Base-by-base conservation (phyloP, 2,888 invertebrate species). In the Conchocele bisecta region DNA sequence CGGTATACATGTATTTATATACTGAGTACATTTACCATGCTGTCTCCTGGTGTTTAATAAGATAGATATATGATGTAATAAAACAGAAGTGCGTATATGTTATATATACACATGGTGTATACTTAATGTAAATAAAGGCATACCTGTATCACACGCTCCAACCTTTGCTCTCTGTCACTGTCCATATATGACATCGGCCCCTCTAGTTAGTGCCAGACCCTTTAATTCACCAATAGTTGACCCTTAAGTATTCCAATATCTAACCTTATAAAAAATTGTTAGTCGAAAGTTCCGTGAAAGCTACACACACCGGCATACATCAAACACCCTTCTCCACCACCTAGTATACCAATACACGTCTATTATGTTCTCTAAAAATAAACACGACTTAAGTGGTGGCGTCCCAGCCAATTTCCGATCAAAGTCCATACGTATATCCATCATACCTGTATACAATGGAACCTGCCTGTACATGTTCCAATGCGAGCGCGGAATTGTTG, bases 141-240 rank as follows among this genome's bases (percentile, higher is more conserved):
- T 63, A 88, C 88, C 88, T 88, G 88, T 63, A 88, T 88, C 46
- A 88, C 86, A 69, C 83, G 79, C 73, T 88, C 88, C 58, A 88
- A 64, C 57, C 86, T 80, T 58, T 87, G 85, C 35, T 88, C 88
- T 42, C 86, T 79, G 57, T 86, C 80, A 17, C 85, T 70, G 66
- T 84, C 76, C 33, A 75, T 69, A 68, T 75, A 70, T 58, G 83
- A 81, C 84, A 84, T 84, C 77, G 59, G 79, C 57, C 57, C 61
- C 44, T 29, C 35, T 51, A 13, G 5, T n/a, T 20, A 9, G 50
- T 24, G 15, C 26, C 15, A n/a, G n/a, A n/a, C n/a, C n/a, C n/a
- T n/a, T n/a, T n/a, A n/a, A n/a, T n/a, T n/a, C n/a, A n/a, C n/a
- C n/a, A n/a, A n/a, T n/a, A n/a, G n/a, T n/a, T n/a, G n/a, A n/a